A percentile compares a stretch with the other conserved stretches of the same genome.
These are phyloP conservation scores for Crambe crambe DNA, from an alignment of 37 sponge, comb jelly and placozoan genomes.

Conservation along the genomic window DNA sequence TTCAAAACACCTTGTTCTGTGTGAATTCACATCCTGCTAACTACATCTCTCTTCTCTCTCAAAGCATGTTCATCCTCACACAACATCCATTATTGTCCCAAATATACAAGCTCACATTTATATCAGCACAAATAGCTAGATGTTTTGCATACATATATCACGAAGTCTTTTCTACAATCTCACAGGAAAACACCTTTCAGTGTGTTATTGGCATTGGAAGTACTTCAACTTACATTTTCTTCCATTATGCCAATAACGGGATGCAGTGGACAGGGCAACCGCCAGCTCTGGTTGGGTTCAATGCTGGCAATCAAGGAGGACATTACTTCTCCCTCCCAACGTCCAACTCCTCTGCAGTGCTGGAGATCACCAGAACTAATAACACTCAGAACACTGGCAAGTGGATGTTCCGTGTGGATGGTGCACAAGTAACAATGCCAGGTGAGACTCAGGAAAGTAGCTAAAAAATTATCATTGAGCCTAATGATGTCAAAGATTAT, in stretches of 20 bases:
- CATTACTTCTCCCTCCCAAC: slow-evolving; percentile 20
- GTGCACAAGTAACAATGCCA: neutral
- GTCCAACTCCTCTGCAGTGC: slow-evolving; percentile 8
- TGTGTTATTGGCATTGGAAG: slow-evolving; percentile 11
- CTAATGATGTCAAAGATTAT: too few species aligned
- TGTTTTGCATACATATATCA: too few species aligned
- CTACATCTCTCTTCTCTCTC: too few species aligned
- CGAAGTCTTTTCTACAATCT: too few species aligned
- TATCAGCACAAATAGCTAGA: too few species aligned
- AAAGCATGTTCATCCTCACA: too few species aligned
- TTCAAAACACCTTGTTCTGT: too few species aligned
- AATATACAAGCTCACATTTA: too few species aligned
- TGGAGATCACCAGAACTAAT: slow-evolving; percentile 7
- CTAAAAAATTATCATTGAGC: too few species aligned
- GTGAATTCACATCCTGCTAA: too few species aligned
- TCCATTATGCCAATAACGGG: slow-evolving; percentile 5
- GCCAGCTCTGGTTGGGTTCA: slow-evolving; percentile 37
- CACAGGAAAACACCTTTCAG: slow-evolving; percentile 35
- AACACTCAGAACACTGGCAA: neutral
- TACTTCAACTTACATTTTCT: neutral
- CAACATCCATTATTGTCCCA: too few species aligned
- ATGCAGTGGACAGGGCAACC: slow-evolving; percentile 2
- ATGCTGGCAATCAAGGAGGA: slow-evolving; percentile 14
- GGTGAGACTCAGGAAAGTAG: too few species aligned
- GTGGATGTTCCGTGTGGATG: slow-evolving; percentile 31